Evolutionary conservation across 2,888 invertebrate species (phyloP), one percentile per base, ranked within the genome.

Genomic region (Pachydiplax longipennis): DNA sequence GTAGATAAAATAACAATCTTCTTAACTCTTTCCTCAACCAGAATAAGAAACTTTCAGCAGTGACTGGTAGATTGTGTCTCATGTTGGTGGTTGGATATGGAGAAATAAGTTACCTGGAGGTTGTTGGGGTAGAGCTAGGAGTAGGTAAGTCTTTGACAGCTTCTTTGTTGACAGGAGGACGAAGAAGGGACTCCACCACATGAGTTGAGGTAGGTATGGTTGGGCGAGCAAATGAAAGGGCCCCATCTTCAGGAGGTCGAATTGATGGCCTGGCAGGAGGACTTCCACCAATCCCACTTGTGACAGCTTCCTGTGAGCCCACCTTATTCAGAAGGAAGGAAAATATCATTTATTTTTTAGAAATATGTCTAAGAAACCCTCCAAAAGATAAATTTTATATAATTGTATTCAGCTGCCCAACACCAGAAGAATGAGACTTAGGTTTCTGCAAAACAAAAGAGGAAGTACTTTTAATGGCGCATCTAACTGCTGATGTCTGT

Each of bases 51-150:
- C 15, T 44, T 6, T 25, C n/a, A 81, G 44, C 35, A 35, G 18
- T 6, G n/a, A 31, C 44, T 8, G 4, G 44, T 44, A 0, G 44
- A 8, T 44, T 44, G 4, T 31, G 31, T 80, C 31, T 80, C 6
- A 8, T 80, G 25, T 10, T 6, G 44, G 0, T 44, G 44, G 44
- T 44, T 44, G 37, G 82, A 73, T 53, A 22, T 53, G n/a, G 44
- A 44, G 1, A 44, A 18, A 35, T 35, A 8, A 81, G 91, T 91
- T 91, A 94, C 94, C 94, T 94, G 92, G 95, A 95, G 40, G 98
- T 98, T 15, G 98, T 99, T 0, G 99, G 99, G 0, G 99, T 99
- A 0, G 98, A 98, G 91, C 97, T 97, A 0, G 99, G 99, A 1
- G 99, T 99, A 2, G 98, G 98, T 80, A 98, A 94, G 93, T 98